Conservation (phyloP, 2,888 invertebrate species). For the Sycophila texana region DNA sequence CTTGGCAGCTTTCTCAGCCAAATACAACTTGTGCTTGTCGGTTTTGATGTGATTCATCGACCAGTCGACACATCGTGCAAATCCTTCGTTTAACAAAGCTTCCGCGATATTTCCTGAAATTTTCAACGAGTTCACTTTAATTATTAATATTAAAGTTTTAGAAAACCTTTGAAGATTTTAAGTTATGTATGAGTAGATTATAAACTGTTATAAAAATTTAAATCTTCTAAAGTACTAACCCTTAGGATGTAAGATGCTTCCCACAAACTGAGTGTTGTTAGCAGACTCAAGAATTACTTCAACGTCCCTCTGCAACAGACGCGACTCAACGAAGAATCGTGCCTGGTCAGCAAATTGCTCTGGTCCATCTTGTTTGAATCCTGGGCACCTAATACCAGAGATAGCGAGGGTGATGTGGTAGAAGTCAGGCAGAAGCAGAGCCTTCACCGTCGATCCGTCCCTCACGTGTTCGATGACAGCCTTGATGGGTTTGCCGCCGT, state of each 20-base stretch:
- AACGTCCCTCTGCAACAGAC: conserved; percentile 93
- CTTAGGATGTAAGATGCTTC: conserved; percentile 93
- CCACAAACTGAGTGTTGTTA: conserved; percentile 95
- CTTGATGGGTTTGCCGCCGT: conserved; percentile 89
- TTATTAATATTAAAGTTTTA: background rate
- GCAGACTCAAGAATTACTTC: conserved; percentile 93
- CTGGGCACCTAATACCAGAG: conserved; percentile 91
- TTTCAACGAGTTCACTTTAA: conserved; percentile 23
- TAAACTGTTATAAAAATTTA: background rate
- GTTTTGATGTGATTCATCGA: conserved; percentile 89
- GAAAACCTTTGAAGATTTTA: too few species aligned
- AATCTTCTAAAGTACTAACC: conserved; percentile 72
- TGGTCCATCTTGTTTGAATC: conserved; percentile 85
- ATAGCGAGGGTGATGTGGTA: conserved; percentile 96
- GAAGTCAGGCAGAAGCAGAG: conserved; percentile 92
- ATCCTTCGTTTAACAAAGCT: conserved; percentile 90
- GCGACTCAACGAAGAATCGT: conserved; percentile 93
- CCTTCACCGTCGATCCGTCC: conserved; percentile 96
- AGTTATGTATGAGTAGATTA: too few species aligned
- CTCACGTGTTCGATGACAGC: conserved; percentile 98
- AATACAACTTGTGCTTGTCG: conserved; percentile 88
- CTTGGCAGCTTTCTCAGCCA: conserved; percentile 92
- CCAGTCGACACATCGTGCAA: conserved; percentile 96
- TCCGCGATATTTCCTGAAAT: conserved; percentile 91
- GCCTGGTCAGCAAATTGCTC: conserved; percentile 92